Percentiles rank a stretch among this genome's conserved stretches.
Evolutionary conservation across 2,797 vertebrate species (phyloP).

Genomic region (Periophthalmus magnuspinnatus): DNA sequence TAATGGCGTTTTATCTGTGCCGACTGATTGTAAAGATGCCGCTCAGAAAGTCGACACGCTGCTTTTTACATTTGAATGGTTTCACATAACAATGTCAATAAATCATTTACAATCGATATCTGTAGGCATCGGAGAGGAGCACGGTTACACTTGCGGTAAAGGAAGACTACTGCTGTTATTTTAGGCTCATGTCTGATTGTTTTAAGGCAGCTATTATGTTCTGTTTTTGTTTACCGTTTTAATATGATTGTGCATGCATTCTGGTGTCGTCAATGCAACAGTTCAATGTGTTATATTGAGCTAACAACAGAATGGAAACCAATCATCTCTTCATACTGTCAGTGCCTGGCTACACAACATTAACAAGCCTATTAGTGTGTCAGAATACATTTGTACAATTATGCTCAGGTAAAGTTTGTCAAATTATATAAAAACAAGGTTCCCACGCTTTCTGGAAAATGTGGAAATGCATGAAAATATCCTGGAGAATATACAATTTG

Average conservation of each 20-base stretch:
- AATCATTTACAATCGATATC: constrained; percentile 6
- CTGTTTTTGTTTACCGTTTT: background rate
- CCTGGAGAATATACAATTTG: too few relatives aligned
- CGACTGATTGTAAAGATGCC: background rate
- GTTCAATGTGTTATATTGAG: background rate
- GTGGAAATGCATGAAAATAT: too few relatives aligned
- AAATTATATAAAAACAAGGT: background rate
- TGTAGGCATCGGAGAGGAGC: background rate
- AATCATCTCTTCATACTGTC: background rate
- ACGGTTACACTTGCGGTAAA: background rate
- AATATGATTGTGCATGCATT: background rate
- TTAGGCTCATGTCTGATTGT: background rate
- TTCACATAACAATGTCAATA: constrained; percentile 2
- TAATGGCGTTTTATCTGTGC: background rate
- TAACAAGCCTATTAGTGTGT: background rate
- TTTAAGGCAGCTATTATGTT: constrained; percentile 9
- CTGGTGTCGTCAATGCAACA: background rate
- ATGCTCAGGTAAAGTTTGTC: background rate
- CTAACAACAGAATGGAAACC: background rate
- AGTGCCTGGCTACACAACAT: background rate
- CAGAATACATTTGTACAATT: background rate
- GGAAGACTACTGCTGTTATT: background rate
- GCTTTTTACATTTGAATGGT: constrained; percentile 4
- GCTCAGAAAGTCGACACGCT: background rate
- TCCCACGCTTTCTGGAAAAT: too few relatives aligned